Evolutionary conservation across 2,888 invertebrate genomes (phyloP), one percentile per base, ranked within the genome.

Genomic region (Patella pellucida): DNA sequence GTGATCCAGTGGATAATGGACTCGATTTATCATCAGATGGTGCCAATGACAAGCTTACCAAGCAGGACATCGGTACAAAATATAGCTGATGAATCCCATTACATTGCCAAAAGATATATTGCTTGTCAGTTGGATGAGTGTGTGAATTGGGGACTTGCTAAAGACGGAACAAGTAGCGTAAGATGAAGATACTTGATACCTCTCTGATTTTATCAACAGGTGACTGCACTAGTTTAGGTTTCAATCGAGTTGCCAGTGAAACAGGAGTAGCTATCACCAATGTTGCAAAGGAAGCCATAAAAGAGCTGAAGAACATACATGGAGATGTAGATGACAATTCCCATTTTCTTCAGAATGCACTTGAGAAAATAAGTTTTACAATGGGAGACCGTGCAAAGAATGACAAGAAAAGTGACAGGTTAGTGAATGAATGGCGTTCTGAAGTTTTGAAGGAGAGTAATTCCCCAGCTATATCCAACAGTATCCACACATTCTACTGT

Each of bases 161-260:
- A 52, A 52, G 75, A 79, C 71, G 79, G 78, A 19, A 79, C 78
- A 19, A 76, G 72, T 4, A 41, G 41, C 41, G 72, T 27, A 81
- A 81, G 68, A 72, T 76, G 41, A 79, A 81, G 54, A 77, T 79
- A 19, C 9, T 81, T 0, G 81, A 81, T 52, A 81, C 81, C 16
- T 75, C 76, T 19, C 27, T 77, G 1, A 78, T 76, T 23, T 74
- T 79, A 19, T 72, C 68, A 52, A 72, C 69, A 67, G 76, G 78
- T 12, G 79, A 79, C 12, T 74, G 41, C 27, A 27, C 3, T 2
- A 27, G 27, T 27, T 27, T 27, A 27, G 27, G 27, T 27, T 27
- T 27, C 27, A 27, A 27, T 27, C 27, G 27, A 27, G 27, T 27
- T 27, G 74, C 76, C 50, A 31, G 73, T 70, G 77, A 79, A 74